These are phyloP conservation scores for Australoheros facetus DNA, from an alignment of 2,797 vertebrate genomes.

Conservation along the genomic window DNA sequence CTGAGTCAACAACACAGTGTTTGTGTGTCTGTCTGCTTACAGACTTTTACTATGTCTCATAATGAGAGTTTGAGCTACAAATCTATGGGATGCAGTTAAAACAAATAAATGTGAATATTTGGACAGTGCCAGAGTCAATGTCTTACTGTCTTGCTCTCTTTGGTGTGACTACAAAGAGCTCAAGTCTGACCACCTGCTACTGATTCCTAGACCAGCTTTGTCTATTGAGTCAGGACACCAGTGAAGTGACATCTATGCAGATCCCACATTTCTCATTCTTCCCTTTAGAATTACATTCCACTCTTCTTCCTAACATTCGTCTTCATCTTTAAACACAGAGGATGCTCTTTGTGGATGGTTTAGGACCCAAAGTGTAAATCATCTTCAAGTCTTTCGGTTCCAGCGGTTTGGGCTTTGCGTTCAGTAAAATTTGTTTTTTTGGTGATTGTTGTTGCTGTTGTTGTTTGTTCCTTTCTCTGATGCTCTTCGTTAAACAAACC, in stretches of 20 bases:
- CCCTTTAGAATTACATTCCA: not conserved
- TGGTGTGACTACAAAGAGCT: not conserved
- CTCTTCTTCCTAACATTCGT: not conserved
- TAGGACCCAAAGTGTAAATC: constrained; percentile 62
- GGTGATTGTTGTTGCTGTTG: rapidly evolving
- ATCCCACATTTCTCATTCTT: not conserved
- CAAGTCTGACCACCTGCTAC: not conserved
- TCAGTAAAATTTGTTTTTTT: constrained; percentile 26
- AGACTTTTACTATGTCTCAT: not conserved
- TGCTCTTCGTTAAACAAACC: constrained; percentile 52
- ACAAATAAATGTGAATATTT: not conserved
- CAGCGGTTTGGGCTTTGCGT: constrained; percentile 38
- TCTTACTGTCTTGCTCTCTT: not conserved
- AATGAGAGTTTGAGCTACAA: not conserved
- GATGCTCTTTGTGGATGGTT: not conserved
- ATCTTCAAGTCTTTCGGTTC: constrained; percentile 56
- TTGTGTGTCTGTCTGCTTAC: not conserved
- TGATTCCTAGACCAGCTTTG: not conserved
- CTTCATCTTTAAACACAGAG: constrained; percentile 37
- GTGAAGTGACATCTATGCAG: not conserved
- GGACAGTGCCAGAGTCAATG: not conserved
- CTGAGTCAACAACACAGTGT: not conserved
- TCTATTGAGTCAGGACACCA: not conserved
- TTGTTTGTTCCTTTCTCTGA: constrained; percentile 24
- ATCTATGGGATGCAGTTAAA: not conserved